Conservation (phyloP, 2,797 vertebrate genomes). For the Setipinna tenuifilis region DNA sequence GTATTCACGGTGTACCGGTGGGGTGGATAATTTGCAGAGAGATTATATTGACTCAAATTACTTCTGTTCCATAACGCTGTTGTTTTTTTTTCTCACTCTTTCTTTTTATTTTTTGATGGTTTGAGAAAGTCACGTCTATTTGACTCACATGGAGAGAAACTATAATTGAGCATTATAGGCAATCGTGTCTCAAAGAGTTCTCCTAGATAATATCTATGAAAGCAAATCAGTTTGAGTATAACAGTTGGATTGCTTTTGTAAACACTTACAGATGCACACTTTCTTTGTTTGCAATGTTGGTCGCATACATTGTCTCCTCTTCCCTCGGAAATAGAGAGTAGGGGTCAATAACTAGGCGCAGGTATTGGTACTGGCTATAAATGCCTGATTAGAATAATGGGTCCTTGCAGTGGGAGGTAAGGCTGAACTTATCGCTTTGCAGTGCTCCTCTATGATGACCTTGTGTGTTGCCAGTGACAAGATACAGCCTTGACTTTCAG, state of each 20-base stretch:
- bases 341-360: slow-evolving; percentile 1
- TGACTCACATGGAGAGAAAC: slow-evolving; percentile 19
- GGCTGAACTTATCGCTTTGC: background rate
- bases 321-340: background rate
- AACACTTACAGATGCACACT: background rate
- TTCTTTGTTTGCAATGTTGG: background rate
- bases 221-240: background rate
- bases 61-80: slow-evolving; percentile 22
- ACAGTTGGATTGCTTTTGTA: background rate
- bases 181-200: slow-evolving; percentile 2
- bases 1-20: slow-evolving; percentile 31
- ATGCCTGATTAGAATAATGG: slow-evolving; percentile 23
- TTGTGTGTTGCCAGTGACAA: background rate
- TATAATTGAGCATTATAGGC: slow-evolving; percentile 36
- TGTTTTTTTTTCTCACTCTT: slow-evolving; percentile 11
- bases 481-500: slow-evolving; percentile 9
- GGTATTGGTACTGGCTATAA: background rate
- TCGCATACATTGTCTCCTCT: background rate
- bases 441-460: background rate
- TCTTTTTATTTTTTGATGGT: background rate
- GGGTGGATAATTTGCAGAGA: slow-evolving; percentile 28
- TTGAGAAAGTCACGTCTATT: slow-evolving; percentile 7
- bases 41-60: slow-evolving; percentile 39
- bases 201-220: slow-evolving; percentile 8
- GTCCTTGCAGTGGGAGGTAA: background rate